Evolutionary conservation across 1,140 invertebrate species (phyloP).

Genomic region (Hyles euphorbiae): DNA sequence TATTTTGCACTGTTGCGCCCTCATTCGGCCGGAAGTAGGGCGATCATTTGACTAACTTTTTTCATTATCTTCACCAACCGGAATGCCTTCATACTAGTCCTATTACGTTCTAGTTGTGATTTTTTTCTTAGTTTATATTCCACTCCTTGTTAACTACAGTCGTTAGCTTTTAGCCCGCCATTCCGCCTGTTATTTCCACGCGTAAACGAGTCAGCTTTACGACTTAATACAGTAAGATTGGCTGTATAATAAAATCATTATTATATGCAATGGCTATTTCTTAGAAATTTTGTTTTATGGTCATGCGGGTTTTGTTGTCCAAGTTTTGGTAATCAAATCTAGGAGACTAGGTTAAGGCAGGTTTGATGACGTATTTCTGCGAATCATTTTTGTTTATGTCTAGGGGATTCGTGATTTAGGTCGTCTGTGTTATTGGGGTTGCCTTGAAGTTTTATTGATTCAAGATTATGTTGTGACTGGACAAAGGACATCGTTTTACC

Average conservation of each 20-base stretch:
- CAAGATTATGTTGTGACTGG: too few species aligned
- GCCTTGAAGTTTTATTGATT: not conserved
- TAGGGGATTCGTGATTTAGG: too few species aligned
- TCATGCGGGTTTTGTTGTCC: too few species aligned
- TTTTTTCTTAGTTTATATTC: slow-evolving; percentile 30
- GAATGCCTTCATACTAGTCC: slow-evolving; percentile 52
- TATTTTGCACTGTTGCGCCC: slow-evolving; percentile 6
- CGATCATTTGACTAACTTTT: slow-evolving; percentile 65
- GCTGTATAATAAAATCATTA: slow-evolving; percentile 5
- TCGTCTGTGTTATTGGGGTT: not conserved
- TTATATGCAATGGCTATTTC: not conserved
- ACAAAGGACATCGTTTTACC: too few species aligned
- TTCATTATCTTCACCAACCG: slow-evolving; percentile 58
- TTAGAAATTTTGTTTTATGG: slow-evolving; percentile 1
- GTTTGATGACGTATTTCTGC: too few species aligned
- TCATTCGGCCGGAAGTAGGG: slow-evolving; percentile 34
- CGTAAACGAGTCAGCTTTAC: slow-evolving; percentile 6
- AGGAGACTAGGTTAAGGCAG: too few species aligned
- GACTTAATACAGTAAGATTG: slow-evolving; percentile 7
- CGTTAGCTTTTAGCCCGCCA: slow-evolving; percentile 35
- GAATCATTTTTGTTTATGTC: too few species aligned
- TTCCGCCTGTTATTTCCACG: not conserved
- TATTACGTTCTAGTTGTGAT: slow-evolving; percentile 53
- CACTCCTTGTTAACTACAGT: slow-evolving; percentile 40
- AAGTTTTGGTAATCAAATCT: too few species aligned